Evolutionary conservation across 1,140 invertebrate species (phyloP).

Genomic region (Orussus abietinus): DNA sequence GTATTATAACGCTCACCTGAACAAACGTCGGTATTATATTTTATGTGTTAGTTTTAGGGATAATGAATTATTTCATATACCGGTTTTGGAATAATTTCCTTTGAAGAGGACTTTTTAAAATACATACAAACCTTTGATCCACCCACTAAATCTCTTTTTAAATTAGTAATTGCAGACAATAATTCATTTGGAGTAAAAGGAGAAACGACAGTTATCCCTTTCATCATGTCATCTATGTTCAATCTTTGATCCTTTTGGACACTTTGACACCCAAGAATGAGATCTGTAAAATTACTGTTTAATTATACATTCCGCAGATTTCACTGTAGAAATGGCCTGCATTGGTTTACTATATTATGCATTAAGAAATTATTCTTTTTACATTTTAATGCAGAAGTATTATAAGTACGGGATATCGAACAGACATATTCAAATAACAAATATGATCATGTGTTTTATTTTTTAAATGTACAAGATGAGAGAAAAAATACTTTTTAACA

Average conservation of each 20-base stretch:
- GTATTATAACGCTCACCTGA: conserved; percentile 28
- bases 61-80: not conserved
- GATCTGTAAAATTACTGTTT: conserved; percentile 19
- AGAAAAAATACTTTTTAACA: no score
- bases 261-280: conserved; percentile 20
- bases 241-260: conserved; percentile 10
- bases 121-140: conserved; percentile 17
- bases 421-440: no score
- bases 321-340: not conserved
- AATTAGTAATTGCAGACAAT: conserved; percentile 19
- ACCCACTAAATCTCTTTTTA: conserved; percentile 21
- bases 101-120: no score
- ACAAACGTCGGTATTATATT: conserved; percentile 10
- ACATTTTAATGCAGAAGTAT: no score
- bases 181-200: conserved; percentile 29
- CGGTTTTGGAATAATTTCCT: no score
- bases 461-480: no score
- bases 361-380: no score
- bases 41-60: not conserved
- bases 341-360: no score
- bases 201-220: conserved; percentile 27
- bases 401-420: no score
- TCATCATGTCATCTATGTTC: conserved; percentile 20
- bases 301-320: not conserved
- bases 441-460: no score